phyloP scores from a whole-genome alignment of 2,113 vertebrate genomes.

The Bombycilla garrulus region DNA sequence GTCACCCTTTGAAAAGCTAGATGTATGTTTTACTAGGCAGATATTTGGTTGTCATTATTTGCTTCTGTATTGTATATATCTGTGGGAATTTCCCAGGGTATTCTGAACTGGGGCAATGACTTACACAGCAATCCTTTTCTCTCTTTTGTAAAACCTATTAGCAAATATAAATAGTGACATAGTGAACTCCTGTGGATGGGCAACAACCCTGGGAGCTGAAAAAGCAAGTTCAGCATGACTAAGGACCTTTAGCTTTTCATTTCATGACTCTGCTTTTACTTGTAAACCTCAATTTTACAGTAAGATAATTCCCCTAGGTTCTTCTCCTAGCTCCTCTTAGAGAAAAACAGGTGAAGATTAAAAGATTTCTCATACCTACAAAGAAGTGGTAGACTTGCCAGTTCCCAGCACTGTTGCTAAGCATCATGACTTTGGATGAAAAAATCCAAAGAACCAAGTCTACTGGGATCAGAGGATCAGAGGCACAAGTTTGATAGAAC shows the following conservation, averaged over 20 bases:
- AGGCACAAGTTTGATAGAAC: background rate
- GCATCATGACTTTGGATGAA: background rate
- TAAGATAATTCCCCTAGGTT: background rate
- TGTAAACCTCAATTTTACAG: background rate
- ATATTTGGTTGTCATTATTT: slow-evolving; percentile 28
- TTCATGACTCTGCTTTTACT: slow-evolving; percentile 29
- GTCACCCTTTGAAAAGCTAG: background rate
- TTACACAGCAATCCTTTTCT: background rate
- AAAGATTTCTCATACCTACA: background rate
- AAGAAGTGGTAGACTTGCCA: background rate
- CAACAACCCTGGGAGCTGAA: background rate
- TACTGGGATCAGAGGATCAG: background rate
- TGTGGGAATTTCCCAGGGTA: background rate
- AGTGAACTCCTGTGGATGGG: slow-evolving; percentile 4
- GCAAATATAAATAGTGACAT: background rate
- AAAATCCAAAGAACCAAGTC: background rate
- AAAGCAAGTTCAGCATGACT: slow-evolving; percentile 35
- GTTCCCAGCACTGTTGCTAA: background rate
- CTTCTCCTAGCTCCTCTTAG: background rate
- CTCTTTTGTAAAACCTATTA: slow-evolving; percentile 11
- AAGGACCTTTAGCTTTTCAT: slow-evolving; percentile 38
- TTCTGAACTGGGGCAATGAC: background rate
- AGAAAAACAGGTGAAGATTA: background rate
- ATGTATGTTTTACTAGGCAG: background rate
- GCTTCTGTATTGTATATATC: slow-evolving; percentile 12